phyloP scores from a whole-genome alignment of 2,888 invertebrate species.

The Drosophila eohydei region DNA sequence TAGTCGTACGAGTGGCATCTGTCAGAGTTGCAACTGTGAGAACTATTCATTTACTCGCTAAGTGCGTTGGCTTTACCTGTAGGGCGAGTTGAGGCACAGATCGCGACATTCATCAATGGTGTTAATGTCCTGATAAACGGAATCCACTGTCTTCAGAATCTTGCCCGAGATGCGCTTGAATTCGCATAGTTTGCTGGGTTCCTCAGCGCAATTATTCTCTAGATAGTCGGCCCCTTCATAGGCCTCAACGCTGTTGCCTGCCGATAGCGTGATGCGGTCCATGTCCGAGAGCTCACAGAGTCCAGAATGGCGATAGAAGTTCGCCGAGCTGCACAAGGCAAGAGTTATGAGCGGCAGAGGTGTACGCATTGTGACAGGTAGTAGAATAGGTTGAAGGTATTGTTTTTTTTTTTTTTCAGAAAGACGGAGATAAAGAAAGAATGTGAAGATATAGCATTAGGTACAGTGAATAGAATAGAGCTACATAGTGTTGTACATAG shows the following conservation, averaged over 20 bases:
- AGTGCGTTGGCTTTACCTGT: slow-evolving; percentile 85
- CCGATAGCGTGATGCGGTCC: slow-evolving; percentile 95
- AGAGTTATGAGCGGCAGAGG: slow-evolving; percentile 65
- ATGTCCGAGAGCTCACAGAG: slow-evolving; percentile 95
- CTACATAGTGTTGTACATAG: slow-evolving; percentile 3
- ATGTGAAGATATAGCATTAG: slow-evolving; percentile 39
- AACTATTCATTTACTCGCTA: slow-evolving; percentile 4
- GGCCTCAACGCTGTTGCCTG: slow-evolving; percentile 91
- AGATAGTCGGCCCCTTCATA: slow-evolving; percentile 92
- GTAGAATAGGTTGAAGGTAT: slow-evolving; percentile 53
- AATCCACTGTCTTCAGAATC: slow-evolving; percentile 96
- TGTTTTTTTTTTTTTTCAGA: slow-evolving; percentile 3
- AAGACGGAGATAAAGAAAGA: slow-evolving; percentile 31
- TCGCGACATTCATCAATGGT: slow-evolving; percentile 95
- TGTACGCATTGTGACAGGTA: slow-evolving; percentile 31
- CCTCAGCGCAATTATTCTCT: slow-evolving; percentile 97
- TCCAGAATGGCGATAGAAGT: slow-evolving; percentile 94
- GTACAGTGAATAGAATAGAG: slow-evolving; percentile 28
- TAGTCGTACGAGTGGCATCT: slow-evolving; percentile 97
- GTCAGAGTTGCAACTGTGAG: slow-evolving; percentile 32
- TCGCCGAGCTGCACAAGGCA: slow-evolving; percentile 90
- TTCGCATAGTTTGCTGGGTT: slow-evolving; percentile 97
- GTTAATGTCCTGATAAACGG: slow-evolving; percentile 95
- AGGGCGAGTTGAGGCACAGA: slow-evolving; percentile 94
- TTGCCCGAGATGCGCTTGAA: slow-evolving; percentile 95